Evolutionary conservation across 2,888 invertebrate genomes (phyloP), one percentile per base, ranked within the genome.

Genomic region (Pyrrhia umbra): DNA sequence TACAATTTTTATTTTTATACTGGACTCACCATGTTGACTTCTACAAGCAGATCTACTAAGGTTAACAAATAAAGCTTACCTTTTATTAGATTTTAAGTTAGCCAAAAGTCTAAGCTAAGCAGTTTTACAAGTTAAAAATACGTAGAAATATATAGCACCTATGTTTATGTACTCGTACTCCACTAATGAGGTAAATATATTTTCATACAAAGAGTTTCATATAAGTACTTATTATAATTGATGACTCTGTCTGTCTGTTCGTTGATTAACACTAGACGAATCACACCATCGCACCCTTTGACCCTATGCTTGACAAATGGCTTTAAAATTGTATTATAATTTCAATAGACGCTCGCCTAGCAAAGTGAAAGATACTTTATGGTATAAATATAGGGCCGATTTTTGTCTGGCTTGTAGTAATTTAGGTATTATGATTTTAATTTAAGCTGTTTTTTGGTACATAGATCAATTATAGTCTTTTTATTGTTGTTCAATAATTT

Each of bases 281-380:
- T 90, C 84, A 80, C 87, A 86, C 90, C 88, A 88, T 88, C 81
- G 76, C 87, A 86, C 89, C 90, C 90, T 89, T 83, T 89, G 91
- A 91, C 91, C 89, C 81, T 62, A 72, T 77, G 68, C 80, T 87
- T 92, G 92, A 92, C 92, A 92, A 92, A 92, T 91, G 89, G 85
- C 88, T 88, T 85, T 81, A 80, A 85, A 86, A 84, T 86, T 83
- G 83, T 80, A 79, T 67, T 73, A 78, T 77, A 72, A 74, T 68
- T 71, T 71, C 67, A 64, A 64, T 61, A 70, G 30, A 40, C 0
- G 0, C 9, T 34, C 34, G 4, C n/a, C 18, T 25, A 57, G 5
- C 49, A 67, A 50, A 9, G 46, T 25, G 71, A 79, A 79, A 50
- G 43, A 23, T 54, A 72, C 77, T 73, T 16, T 58, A 39, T 10